Base-by-base conservation (phyloP, 1,140 invertebrate species). In the Hydropsyche tenuis region DNA sequence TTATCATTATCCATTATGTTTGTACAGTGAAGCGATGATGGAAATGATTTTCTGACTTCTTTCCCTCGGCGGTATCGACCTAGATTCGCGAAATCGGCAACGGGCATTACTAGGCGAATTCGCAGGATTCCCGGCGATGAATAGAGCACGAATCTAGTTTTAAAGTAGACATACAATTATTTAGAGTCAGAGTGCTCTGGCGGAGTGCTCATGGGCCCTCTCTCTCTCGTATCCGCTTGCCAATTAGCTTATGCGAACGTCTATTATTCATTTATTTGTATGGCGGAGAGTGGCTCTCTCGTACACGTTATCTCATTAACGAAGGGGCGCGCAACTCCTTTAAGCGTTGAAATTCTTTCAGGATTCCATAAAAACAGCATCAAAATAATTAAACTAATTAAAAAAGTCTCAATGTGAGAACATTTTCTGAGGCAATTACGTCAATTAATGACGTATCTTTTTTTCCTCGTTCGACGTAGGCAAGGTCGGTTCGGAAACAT, bases 381-480 rank as follows among this genome's bases (percentile, higher is more conserved):
- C 43, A 77, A 70, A 77, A 77, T 77, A 77, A 77, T 77, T 74
- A 77, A 74, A 77, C 72, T 74, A 77, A 77, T 77, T 77, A 77
- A 77, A 75, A 70, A 74, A 73, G 63, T 68, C 72, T 46, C 72
- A 63, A 74, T 77, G 75, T 72, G 75, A 74, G 75, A 77, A 77
- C 72, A 56, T 72, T 72, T 69, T 72, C 69, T 53, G 75, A 73
- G 72, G 68, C 72, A 73, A 76, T 76, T 73, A 72, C 69, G 69
- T 73, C 75, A 77, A 77, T 77, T 77, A 74, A 74, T 77, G 75
- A 77, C 65, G 65, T 74, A 71, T 73, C 56, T 70, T 70, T 70
- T 70, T 43, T 37, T 16, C 3, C 51, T 51, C 51, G 1, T 48
- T 37, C 30, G 30, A 9, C 3, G 14, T 16, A 37, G 20, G 63